Evolutionary conservation across 64 coral and sea anemone species (phyloP).

Genomic region (Cladopsammia gracilis): DNA sequence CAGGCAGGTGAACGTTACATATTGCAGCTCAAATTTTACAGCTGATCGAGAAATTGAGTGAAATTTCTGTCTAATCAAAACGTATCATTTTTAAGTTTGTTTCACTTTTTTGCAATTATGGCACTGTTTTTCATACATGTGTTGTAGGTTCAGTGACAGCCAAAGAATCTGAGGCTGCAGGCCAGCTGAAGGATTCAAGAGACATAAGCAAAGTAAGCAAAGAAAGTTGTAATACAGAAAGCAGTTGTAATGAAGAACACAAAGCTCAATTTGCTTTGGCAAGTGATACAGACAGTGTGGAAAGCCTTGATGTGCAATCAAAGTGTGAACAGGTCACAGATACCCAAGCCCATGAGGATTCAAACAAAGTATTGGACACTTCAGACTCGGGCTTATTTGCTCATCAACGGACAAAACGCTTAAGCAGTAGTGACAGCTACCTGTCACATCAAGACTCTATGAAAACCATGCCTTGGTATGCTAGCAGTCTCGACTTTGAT

Average conservation of each 20-base stretch:
- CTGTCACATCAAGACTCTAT: slow-evolving; percentile 47
- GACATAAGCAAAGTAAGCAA: neutral
- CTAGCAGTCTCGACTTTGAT: slow-evolving; percentile 78
- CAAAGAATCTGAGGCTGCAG: slow-evolving; percentile 69
- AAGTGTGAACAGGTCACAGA: slow-evolving; percentile 63
- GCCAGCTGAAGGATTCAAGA: slow-evolving; percentile 58
- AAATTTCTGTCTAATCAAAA: no score
- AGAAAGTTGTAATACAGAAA: slow-evolving; percentile 42
- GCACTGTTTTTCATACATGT: no score
- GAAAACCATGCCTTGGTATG: slow-evolving; percentile 87
- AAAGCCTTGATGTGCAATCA: slow-evolving; percentile 58
- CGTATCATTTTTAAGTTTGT: no score
- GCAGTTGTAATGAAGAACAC: slow-evolving; percentile 3
- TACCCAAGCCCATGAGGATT: slow-evolving; percentile 5
- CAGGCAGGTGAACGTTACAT: no score
- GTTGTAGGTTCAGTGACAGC: slow-evolving; percentile 70
- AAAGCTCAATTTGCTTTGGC: neutral
- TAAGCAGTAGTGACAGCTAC: slow-evolving; percentile 38
- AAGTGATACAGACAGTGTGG: slow-evolving; percentile 79
- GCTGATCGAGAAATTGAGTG: no score
- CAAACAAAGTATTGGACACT: slow-evolving; percentile 14
- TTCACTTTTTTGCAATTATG: no score
- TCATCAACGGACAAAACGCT: neutral
- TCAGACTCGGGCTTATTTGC: neutral
- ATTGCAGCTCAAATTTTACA: no score